phyloP scores from a whole-genome alignment of 2,113 vertebrate species.

The Hyla sarda region DNA sequence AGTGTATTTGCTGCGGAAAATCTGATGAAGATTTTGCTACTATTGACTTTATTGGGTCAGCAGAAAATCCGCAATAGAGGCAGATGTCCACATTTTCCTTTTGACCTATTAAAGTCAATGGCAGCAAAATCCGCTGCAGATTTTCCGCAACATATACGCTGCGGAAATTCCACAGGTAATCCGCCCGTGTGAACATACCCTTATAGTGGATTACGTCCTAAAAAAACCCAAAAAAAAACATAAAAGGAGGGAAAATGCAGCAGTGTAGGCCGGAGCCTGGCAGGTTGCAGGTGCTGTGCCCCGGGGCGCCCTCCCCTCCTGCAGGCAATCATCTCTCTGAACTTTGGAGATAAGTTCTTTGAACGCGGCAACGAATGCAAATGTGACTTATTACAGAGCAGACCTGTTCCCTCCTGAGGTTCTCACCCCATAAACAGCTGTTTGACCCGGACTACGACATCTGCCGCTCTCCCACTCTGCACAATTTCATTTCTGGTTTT shows the following conservation, averaged over 20 bases:
- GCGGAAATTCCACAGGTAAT: too few species aligned
- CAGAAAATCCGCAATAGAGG: too few species aligned
- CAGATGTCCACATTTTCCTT: too few species aligned
- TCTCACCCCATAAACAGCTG: constrained; percentile 62
- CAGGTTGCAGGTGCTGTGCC: constrained; percentile 69
- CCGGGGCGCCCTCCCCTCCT: constrained; percentile 58
- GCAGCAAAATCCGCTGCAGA: too few species aligned
- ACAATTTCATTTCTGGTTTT: neutral
- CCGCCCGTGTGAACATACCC: too few species aligned
- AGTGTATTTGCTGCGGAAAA: too few species aligned
- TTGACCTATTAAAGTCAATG: too few species aligned
- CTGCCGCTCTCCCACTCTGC: constrained; percentile 50
- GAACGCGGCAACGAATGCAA: constrained; percentile 69
- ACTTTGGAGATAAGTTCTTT: constrained; percentile 71
- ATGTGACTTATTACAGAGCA: constrained; percentile 65
- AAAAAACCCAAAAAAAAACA: too few species aligned
- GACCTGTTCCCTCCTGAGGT: constrained; percentile 62
- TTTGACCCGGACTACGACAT: constrained; percentile 28
- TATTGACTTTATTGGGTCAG: too few species aligned
- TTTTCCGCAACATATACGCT: too few species aligned
- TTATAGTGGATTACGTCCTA: constrained; percentile 68
- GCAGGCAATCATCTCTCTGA: constrained; percentile 61
- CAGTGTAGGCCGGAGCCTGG: constrained; percentile 60
- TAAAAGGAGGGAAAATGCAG: constrained; percentile 56
- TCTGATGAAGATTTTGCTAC: too few species aligned